Base-by-base conservation (phyloP, 2,888 invertebrate species). In the Scrobipalpa atriplicella region DNA sequence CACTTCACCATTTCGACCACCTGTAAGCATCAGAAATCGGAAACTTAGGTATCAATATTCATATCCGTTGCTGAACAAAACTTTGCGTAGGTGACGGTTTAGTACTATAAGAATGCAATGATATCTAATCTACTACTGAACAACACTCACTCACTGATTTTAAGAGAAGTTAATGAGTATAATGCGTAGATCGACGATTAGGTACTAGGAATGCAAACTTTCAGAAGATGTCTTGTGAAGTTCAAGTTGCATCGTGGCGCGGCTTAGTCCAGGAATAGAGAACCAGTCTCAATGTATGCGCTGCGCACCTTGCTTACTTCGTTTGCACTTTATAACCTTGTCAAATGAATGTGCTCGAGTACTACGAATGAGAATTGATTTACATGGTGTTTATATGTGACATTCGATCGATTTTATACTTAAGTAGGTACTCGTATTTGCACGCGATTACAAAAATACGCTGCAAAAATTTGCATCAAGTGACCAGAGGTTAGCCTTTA, bases 1-100 rank as follows among this genome's bases (percentile, higher is more conserved):
- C 79, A 95, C 94, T 70, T 93, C 93, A 5, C 94, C 94, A 29
- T 56, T 52, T 76, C 94, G 95, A 70, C 95, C 94, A 73, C 94
- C 94, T 85, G 90, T 36, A 87, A 83, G 67, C 73, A 93, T 72
- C 74, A 80, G 75, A 52, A 10, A 52, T 52, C 18, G 63, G 29
- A 10, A 41, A n/a, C 63, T 52, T 1, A 39, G 16, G 19, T 36
- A n/a, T n/a, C n/a, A n/a, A n/a, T n/a, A n/a, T n/a, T n/a, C n/a
- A n/a, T n/a, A n/a, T n/a, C n/a, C n/a, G n/a, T n/a, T n/a, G n/a
- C n/a, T n/a, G n/a, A n/a, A n/a, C n/a, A n/a, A n/a, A n/a, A n/a
- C n/a, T n/a, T n/a, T n/a, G 19, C 1, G 7, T 19, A 18, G 7
- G 16, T 18, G 0, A 52, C n/a, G 10, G 19, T 52, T 16, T 2